Percentiles rank a stretch among this genome's conserved stretches.
These are phyloP conservation scores for Onychomys arenicola DNA, from an alignment of 2,797 vertebrate species.

Conservation along the genomic window DNA sequence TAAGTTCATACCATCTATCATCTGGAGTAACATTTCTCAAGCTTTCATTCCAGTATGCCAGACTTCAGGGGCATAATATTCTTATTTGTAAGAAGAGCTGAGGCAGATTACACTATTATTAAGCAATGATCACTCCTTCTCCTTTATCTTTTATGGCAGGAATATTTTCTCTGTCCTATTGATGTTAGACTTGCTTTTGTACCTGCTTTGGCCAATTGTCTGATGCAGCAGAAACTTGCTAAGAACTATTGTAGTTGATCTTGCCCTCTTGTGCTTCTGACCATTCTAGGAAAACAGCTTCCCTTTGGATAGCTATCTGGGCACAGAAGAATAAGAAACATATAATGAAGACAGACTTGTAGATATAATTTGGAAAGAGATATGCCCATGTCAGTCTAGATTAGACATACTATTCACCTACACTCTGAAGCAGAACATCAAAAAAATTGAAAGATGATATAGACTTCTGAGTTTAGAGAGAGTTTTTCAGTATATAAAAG, in stretches of 20 bases:
- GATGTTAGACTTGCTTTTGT: background rate
- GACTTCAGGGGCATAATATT: background rate
- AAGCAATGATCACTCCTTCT: background rate
- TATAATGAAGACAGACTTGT: background rate
- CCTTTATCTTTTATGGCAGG: background rate
- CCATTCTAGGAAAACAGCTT: background rate
- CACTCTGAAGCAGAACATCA: background rate
- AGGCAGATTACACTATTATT: background rate
- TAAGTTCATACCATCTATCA: background rate
- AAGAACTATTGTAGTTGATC: background rate
- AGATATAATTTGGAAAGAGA: background rate
- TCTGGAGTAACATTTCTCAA: background rate
- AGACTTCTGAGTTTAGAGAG: background rate
- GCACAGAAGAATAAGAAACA: slow-evolving; percentile 6
- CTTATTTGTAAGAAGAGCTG: background rate
- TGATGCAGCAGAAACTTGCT: background rate
- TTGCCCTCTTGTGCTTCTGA: slow-evolving; percentile 23
- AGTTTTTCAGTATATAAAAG: background rate
- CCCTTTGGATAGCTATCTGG: background rate
- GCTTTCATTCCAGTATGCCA: background rate
- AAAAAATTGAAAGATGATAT: background rate
- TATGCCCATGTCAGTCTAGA: background rate
- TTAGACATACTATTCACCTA: background rate
- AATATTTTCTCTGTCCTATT: background rate
- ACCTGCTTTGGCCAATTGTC: background rate